Percentiles rank a stretch among this genome's conserved stretches.
phyloP scores from a whole-genome alignment of 2,797 vertebrate genomes.

The Echiichthys vipera region DNA sequence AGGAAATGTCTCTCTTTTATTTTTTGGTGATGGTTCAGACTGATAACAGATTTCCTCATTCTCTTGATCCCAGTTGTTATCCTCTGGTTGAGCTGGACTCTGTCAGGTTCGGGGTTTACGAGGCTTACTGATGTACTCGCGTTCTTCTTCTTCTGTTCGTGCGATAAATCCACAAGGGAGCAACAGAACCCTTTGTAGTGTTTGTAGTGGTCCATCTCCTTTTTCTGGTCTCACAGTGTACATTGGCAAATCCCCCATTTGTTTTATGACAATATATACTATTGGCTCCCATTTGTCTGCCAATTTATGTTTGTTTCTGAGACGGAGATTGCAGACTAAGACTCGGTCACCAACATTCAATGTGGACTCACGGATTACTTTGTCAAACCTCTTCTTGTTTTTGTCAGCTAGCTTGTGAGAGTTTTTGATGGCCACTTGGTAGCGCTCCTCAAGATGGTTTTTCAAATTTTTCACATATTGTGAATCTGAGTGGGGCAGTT shows the following conservation, averaged over 20 bases:
- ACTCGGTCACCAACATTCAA: background rate
- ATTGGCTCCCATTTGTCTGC: background rate
- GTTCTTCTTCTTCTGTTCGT: no score
- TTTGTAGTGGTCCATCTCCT: background rate
- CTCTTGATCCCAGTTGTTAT: no score
- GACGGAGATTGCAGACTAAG: background rate
- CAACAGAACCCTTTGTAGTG: background rate
- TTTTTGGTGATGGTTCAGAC: no score
- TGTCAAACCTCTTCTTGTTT: background rate
- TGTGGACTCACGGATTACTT: accelerated
- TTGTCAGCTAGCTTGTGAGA: background rate
- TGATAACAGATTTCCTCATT: no score
- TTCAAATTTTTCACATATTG: background rate
- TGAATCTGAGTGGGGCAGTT: background rate
- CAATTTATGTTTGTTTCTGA: background rate
- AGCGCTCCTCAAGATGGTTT: background rate
- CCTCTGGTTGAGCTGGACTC: no score
- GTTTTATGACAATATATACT: background rate
- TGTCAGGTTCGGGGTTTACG: no score
- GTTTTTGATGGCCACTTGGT: background rate
- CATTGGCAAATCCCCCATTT: background rate
- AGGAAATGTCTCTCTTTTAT: no score
- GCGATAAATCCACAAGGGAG: background rate
- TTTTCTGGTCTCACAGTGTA: background rate
- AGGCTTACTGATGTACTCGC: no score